Evolutionary conservation across 2,888 invertebrate species (phyloP).

Genomic region (Chrysolina haemoptera): DNA sequence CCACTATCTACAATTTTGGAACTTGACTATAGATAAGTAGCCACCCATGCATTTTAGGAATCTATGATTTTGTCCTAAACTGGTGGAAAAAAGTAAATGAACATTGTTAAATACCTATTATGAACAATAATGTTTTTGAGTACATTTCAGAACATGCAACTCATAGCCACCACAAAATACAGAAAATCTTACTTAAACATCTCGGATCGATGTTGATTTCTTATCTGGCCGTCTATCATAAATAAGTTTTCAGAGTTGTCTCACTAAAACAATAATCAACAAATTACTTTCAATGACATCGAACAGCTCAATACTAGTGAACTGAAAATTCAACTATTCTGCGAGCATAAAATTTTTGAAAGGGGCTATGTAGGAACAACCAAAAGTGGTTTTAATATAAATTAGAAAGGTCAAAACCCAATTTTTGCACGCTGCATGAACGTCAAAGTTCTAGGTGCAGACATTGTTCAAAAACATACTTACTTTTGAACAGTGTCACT

Average conservation of each 20-base stretch:
- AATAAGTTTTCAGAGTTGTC: constrained; percentile 22
- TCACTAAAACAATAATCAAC: constrained; percentile 29
- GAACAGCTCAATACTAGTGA: constrained; percentile 30
- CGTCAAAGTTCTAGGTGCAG: no score
- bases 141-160: background rate
- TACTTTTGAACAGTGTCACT: background rate
- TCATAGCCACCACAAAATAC: constrained; percentile 8
- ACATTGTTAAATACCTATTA: constrained; percentile 2
- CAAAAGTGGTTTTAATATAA: no score
- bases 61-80: background rate
- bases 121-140: background rate
- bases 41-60: no score
- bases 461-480: background rate
- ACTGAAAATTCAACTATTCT: constrained; percentile 16
- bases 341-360: background rate
- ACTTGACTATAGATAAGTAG: no score
- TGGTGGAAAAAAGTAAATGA: constrained; percentile 2
- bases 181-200: constrained; percentile 15
- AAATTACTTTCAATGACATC: background rate
- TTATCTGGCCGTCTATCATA: constrained; percentile 24
- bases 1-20: no score
- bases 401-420: no score
- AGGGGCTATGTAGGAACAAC: background rate
- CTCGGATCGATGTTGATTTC: constrained; percentile 8
- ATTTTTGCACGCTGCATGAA: no score